phyloP scores from a whole-genome alignment of 2,797 vertebrate genomes.

The Babyrousa celebensis region DNA sequence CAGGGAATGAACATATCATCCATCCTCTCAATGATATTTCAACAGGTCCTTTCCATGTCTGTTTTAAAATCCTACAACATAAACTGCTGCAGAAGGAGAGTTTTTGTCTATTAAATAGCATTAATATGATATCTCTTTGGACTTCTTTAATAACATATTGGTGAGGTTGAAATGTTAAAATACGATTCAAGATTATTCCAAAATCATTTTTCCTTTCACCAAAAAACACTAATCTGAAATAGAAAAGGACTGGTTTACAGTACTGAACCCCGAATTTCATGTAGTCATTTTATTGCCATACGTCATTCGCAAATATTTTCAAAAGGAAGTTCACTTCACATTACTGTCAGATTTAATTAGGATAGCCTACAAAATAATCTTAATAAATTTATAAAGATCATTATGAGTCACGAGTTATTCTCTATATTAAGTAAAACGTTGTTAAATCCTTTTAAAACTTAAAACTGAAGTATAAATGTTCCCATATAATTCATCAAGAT shows the following conservation, averaged over 20 bases:
- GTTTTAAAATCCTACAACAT: not conserved
- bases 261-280: not conserved
- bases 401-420: not conserved
- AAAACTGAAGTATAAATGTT: not conserved
- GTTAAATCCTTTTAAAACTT: not conserved
- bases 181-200: not conserved
- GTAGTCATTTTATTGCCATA: not conserved
- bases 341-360: conserved; percentile 30
- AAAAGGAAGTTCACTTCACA: conserved; percentile 42
- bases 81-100: not conserved
- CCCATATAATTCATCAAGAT: not conserved
- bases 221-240: not conserved
- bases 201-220: not conserved
- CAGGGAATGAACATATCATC: not conserved
- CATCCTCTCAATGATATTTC: not conserved
- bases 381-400: conserved; percentile 20
- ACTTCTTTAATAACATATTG: conserved; percentile 42
- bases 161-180: conserved; percentile 3
- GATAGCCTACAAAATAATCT: not conserved
- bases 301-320: conserved; percentile 16
- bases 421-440: not conserved
- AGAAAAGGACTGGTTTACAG: not conserved
- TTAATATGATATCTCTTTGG: not conserved
- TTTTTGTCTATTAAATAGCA: conserved; percentile 1
- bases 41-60: not conserved